Percentiles rank a stretch among this genome's conserved stretches.
Evolutionary conservation across 1,140 invertebrate genomes (phyloP).

Genomic region (Druon quercuslanigerum): DNA sequence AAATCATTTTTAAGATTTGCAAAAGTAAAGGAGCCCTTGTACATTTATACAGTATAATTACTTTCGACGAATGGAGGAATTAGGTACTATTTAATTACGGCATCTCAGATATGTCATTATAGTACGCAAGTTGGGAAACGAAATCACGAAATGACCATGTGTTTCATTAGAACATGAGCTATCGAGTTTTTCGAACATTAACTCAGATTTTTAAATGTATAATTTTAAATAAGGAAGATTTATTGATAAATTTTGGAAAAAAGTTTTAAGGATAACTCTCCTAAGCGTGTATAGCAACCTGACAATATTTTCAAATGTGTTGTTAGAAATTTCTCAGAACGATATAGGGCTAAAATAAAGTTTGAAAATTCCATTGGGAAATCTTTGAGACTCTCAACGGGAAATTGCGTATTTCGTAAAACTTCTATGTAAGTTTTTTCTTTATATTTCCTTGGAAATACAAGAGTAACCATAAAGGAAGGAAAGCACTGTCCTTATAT

Average conservation of each 20-base stretch:
- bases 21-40: too few relatives aligned
- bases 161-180: too few relatives aligned
- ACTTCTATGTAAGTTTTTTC: background rate
- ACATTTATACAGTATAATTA: too few relatives aligned
- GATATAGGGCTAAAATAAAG: background rate
- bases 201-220: too few relatives aligned
- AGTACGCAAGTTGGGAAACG: too few relatives aligned
- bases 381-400: background rate
- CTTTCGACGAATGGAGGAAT: too few relatives aligned
- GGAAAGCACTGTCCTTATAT: constrained; percentile 4
- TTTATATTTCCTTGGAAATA: background rate
- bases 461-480: constrained; percentile 12
- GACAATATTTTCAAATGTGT: background rate
- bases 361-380: constrained; percentile 11
- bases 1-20: too few relatives aligned
- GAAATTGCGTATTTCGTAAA: constrained; percentile 15
- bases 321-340: background rate
- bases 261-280: background rate
- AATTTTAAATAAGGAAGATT: too few relatives aligned
- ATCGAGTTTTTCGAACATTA: too few relatives aligned
- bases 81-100: too few relatives aligned
- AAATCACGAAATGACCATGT: too few relatives aligned
- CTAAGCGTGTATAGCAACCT: background rate
- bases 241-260: background rate
- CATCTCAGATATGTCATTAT: too few relatives aligned